These are phyloP conservation scores for Drosophila nasuta DNA, from an alignment of 1,140 invertebrate genomes.

Conservation along the genomic window DNA sequence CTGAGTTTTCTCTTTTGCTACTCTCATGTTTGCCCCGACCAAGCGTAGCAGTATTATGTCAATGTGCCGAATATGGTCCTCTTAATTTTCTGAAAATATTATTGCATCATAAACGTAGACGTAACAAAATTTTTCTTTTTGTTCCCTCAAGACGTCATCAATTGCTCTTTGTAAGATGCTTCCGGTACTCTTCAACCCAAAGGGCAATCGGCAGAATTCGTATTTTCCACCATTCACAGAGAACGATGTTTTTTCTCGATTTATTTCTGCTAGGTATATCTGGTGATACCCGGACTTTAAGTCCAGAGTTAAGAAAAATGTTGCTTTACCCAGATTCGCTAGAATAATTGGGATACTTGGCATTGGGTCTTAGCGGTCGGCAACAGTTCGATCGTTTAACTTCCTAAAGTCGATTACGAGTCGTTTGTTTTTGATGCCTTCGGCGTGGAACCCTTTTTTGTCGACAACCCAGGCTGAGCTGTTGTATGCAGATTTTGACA, in stretches of 20 bases:
- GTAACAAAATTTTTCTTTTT: background rate
- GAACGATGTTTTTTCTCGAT: constrained; percentile 4
- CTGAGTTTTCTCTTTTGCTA: background rate
- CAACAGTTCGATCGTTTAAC: background rate
- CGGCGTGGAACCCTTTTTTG: background rate
- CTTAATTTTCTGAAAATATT: constrained; percentile 1
- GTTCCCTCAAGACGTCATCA: background rate
- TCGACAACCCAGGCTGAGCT: background rate
- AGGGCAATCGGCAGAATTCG: constrained; percentile 12
- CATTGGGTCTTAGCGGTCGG: background rate
- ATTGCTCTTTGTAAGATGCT: constrained; percentile 8
- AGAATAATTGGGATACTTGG: background rate
- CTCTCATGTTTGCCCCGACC: background rate
- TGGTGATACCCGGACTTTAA: constrained; percentile 2
- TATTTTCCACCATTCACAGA: constrained; percentile 9
- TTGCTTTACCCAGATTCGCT: background rate
- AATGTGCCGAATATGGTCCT: background rate
- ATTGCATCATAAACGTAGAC: constrained; percentile 12
- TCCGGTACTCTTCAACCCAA: constrained; percentile 3
- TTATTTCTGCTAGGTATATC: background rate
- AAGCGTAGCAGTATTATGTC: background rate
- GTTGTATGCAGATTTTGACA: background rate
- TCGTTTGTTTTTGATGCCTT: background rate
- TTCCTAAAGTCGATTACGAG: background rate
- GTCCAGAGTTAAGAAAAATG: background rate